These are phyloP conservation scores for Phainopepla nitens DNA, from an alignment of 2,113 vertebrate species.

Conservation along the genomic window DNA sequence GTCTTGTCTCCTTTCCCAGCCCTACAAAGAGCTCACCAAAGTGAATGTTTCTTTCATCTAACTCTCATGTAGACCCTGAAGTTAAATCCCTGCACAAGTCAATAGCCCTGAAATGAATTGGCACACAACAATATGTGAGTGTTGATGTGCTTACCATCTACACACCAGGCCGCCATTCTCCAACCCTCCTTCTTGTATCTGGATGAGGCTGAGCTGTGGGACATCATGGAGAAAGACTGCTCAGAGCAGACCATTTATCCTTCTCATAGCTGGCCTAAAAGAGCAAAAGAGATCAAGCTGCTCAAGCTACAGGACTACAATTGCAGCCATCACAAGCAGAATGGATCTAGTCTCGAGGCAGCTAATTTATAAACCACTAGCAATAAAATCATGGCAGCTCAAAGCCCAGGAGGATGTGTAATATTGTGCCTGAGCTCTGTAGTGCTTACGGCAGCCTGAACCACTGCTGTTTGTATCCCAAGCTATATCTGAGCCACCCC, in stretches of 20 bases:
- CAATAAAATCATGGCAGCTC: neutral
- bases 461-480: neutral
- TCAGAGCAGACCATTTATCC: neutral
- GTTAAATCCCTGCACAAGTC: neutral
- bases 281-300: neutral
- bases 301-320: neutral
- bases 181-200: neutral
- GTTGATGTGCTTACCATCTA: neutral
- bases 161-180: neutral
- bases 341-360: neutral
- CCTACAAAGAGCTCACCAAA: neutral
- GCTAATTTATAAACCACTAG: neutral
- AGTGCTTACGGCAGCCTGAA: neutral
- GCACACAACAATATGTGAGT: neutral
- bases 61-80: neutral
- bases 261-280: neutral
- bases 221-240: neutral
- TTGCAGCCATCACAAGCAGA: neutral
- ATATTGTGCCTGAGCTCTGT: neutral
- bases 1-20: neutral
- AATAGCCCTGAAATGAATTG: neutral
- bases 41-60: neutral
- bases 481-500: neutral
- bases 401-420: rapidly evolving
- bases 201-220: neutral